These are phyloP conservation scores for Cheilosia soror DNA, from an alignment of 2,888 invertebrate genomes.

Conservation along the genomic window DNA sequence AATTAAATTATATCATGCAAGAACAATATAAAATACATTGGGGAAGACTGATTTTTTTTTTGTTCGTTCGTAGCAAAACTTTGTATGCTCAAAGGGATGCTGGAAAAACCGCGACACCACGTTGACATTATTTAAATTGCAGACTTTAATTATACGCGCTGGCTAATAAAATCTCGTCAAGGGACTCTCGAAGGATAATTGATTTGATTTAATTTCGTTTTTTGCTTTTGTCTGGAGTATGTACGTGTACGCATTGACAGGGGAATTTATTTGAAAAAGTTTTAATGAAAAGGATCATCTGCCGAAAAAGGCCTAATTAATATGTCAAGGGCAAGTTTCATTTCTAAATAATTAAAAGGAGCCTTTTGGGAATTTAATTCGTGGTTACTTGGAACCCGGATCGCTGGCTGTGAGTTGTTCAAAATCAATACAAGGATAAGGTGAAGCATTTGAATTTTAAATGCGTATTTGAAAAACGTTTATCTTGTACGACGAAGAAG, in stretches of 20 bases:
- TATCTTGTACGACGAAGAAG: too few species aligned
- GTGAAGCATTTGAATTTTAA: too few species aligned
- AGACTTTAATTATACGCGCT: conserved; percentile 4
- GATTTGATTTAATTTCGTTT: conserved; percentile 10
- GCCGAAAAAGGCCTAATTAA: conserved; percentile 12
- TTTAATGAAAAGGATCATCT: conserved; percentile 21
- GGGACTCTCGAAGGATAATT: conserved; percentile 21
- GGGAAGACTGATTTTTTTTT: background rate
- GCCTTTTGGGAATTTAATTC: background rate
- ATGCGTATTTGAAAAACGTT: too few species aligned
- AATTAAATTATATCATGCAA: conserved; percentile 55
- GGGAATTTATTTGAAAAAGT: background rate
- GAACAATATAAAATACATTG: background rate
- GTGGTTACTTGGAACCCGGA: background rate
- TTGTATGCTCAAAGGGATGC: background rate
- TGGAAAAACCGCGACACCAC: background rate
- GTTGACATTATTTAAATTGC: conserved; percentile 18
- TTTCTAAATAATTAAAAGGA: background rate
- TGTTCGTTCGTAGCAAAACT: background rate
- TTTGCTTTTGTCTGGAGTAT: background rate
- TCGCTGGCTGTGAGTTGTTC: too few species aligned
- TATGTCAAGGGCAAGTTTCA: background rate
- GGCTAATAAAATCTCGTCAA: conserved; percentile 27
- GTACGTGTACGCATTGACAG: conserved; percentile 1
- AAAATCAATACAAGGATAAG: too few species aligned